These are phyloP conservation scores for Gallinago stenura DNA, from an alignment of 2,797 vertebrate genomes.

Conservation along the genomic window DNA sequence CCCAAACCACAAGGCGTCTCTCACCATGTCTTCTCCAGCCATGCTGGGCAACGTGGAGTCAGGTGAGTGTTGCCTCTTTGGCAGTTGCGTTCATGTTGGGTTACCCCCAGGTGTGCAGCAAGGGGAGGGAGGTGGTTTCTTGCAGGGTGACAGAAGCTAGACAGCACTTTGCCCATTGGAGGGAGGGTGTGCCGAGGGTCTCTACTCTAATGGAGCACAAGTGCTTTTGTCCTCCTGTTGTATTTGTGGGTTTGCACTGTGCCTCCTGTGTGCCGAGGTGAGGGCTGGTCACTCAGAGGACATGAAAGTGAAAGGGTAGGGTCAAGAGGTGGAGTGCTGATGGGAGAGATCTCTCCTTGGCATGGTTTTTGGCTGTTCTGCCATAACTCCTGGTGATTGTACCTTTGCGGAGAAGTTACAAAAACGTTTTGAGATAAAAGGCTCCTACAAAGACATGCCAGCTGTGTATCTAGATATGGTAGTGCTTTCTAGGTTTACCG, in stretches of 20 bases:
- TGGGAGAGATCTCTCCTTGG: not conserved
- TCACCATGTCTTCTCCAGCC: conserved; percentile 96
- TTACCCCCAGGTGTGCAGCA: not conserved
- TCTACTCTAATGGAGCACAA: accelerated
- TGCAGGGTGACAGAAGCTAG: not conserved
- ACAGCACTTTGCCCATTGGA: accelerated
- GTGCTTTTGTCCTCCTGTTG: not conserved
- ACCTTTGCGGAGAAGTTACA: not conserved
- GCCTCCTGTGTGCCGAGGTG: accelerated
- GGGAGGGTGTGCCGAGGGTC: accelerated
- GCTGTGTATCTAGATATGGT: accelerated
- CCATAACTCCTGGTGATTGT: not conserved
- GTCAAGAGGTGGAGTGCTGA: accelerated
- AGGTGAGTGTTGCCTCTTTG: conserved; percentile 77
- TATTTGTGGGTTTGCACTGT: not conserved
- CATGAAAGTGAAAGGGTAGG: not conserved
- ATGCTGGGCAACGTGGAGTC: conserved; percentile 95
- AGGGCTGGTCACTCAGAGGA: not conserved
- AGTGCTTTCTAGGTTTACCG: not conserved
- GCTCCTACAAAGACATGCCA: not conserved
- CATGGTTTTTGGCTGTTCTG: not conserved
- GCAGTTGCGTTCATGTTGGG: accelerated
- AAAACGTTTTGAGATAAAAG: not conserved
- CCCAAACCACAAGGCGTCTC: conserved; percentile 91
- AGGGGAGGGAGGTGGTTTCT: not conserved